Evolutionary conservation across 2,797 vertebrate species (phyloP), one percentile per base, ranked within the genome.

Genomic region (Monodelphis domestica): DNA sequence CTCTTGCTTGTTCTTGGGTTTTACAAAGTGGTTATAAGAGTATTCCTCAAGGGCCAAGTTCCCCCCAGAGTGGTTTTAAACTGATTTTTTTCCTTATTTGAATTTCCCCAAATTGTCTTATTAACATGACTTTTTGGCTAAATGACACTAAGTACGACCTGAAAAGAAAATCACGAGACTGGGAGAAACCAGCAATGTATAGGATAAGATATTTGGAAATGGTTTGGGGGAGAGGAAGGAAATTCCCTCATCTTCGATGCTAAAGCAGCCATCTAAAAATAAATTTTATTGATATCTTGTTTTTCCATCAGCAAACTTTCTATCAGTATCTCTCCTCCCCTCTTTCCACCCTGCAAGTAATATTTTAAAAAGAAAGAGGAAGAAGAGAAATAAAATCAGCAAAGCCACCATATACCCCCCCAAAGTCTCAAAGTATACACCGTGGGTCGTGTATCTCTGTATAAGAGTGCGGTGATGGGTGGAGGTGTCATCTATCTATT

Each of bases 81-180:
- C 91, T 93, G 53, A 90, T 51, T 53, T 97, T 96, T 70, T 92
- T 96, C 57, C n/a, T 91, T 91, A 93, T 87, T 95, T 94, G 90
- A 12, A 6, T 96, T 94, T 87, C 90, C 63, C 94, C 87, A 54
- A n/a, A 29, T 93, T 96, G 38, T 12, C 28, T 90, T 95, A 97
- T 95, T 97, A 97, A 94, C 55, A 92, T 93, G 95, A 89, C 78
- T 97, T 91, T 70, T 88, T 0, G 21, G 90, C 88, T 96, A 56
- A 96, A 90, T 94, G 96, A 95, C 94, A 96, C 89, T 84, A 97
- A 70, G 30, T 91, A 29, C 90, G 91, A 95, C 63, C 93, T 94
- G 87, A 95, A n/a, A n/a, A 95, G 94, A 97, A 97, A 98, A 93
- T 59, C 96, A 97, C 89, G 95, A 96, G 90, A 95, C 93, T 89